Evolutionary conservation across 2,888 invertebrate genomes (phyloP).

Genomic region (Synergus umbraculus): DNA sequence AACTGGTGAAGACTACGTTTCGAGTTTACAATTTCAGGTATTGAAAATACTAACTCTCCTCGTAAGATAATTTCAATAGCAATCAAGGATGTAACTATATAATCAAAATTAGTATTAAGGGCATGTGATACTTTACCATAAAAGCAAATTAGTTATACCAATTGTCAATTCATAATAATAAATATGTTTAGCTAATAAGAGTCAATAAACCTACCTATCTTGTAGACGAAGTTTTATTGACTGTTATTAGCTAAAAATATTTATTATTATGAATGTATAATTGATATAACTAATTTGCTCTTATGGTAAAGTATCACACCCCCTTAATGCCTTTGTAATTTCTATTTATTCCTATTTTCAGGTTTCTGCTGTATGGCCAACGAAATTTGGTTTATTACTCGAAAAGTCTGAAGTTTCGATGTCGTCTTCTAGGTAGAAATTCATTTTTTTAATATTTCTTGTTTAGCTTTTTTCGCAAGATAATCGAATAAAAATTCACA

Average conservation of each 20-base stretch:
- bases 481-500: not conserved
- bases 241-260: too few species aligned
- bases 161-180: too few species aligned
- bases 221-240: too few species aligned
- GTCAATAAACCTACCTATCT: too few species aligned
- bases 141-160: too few species aligned
- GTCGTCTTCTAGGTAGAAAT: conserved; percentile 59
- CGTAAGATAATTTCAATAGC: not conserved
- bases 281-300: too few species aligned
- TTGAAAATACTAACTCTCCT: conserved; percentile 28
- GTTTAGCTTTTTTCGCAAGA: not conserved
- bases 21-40: conserved; percentile 86
- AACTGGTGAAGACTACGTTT: conserved; percentile 90
- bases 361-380: conserved; percentile 90
- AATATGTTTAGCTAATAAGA: too few species aligned
- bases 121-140: too few species aligned
- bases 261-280: too few species aligned
- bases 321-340: conserved; percentile 37
- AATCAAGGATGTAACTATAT: conserved; percentile 12
- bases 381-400: conserved; percentile 90
- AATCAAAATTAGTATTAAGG: conserved; percentile 34
- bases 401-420: conserved; percentile 81
- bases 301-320: too few species aligned
- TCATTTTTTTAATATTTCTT: conserved; percentile 9
- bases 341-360: conserved; percentile 75